Percentiles rank a stretch among this genome's conserved stretches.
Conservation (phyloP, 2,797 vertebrate species). For the Trichosurus vulpecula region DNA sequence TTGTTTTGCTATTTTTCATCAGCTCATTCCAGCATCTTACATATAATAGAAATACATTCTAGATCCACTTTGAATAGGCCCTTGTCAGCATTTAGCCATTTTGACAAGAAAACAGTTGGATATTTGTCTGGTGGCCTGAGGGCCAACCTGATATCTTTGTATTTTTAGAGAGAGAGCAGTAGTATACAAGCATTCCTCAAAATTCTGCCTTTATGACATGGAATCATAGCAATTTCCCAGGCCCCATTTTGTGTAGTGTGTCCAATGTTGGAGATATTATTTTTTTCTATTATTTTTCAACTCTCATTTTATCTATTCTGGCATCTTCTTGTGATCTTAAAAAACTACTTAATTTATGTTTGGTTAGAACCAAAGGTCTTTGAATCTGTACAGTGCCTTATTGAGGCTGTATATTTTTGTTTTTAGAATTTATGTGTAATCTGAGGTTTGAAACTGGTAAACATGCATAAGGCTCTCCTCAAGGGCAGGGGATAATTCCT, state of each 20-base stretch:
- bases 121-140: neutral
- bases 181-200: neutral
- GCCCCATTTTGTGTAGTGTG: neutral
- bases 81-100: conserved; percentile 34
- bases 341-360: neutral
- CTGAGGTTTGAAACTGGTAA: neutral
- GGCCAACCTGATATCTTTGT: neutral
- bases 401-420: neutral
- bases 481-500: neutral
- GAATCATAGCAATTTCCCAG: neutral
- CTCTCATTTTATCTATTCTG: conserved; percentile 13
- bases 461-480: neutral
- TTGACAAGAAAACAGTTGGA: neutral
- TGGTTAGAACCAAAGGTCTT: neutral
- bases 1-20: conserved; percentile 31
- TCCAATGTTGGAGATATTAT: neutral
- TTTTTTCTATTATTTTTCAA: neutral
- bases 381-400: neutral
- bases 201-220: neutral
- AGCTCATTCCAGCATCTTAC: neutral
- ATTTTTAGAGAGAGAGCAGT: neutral
- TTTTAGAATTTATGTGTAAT: neutral
- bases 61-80: neutral
- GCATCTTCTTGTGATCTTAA: neutral
- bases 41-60: conserved; percentile 8